A percentile compares a stretch with the other conserved stretches of the same genome.
Conservation (phyloP, 2,888 invertebrate genomes). For the Peribatodes rhomboidaria region DNA sequence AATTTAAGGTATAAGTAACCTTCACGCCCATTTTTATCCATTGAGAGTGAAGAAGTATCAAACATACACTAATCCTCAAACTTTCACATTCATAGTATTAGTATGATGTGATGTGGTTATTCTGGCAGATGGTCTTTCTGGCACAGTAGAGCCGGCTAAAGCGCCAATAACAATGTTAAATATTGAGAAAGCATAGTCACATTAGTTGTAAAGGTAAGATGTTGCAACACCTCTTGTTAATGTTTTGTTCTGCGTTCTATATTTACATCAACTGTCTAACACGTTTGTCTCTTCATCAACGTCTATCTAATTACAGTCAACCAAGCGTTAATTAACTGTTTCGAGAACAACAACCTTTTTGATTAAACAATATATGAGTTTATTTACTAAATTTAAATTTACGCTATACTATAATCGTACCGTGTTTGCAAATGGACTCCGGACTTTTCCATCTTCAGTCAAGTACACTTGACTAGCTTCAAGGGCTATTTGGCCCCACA, state of each 20-base stretch:
- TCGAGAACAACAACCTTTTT: conserved; percentile 9
- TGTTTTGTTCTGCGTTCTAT: conserved; percentile 23
- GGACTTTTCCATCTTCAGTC: conserved; percentile 91
- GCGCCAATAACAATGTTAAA: conserved; percentile 19
- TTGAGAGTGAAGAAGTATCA: no score
- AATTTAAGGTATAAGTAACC: no score
- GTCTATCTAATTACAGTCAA: conserved; percentile 27
- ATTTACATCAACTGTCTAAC: conserved; percentile 19
- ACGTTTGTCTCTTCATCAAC: conserved; percentile 25
- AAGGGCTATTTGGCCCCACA: conserved; percentile 95
- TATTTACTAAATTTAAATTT: conserved; percentile 22
- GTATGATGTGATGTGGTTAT: not conserved
- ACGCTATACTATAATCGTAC: conserved; percentile 82
- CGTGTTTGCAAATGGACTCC: conserved; percentile 94
- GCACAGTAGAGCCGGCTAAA: not conserved
- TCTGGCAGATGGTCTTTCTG: conserved; percentile 5
- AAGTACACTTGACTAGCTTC: conserved; percentile 95
- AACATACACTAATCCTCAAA: no score
- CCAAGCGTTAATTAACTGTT: conserved; percentile 24
- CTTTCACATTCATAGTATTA: no score
- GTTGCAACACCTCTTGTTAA: conserved; percentile 6
- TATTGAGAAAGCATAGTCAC: conserved; percentile 10
- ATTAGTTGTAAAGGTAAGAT: conserved; percentile 12
- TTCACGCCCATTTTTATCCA: no score
- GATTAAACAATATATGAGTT: not conserved